Base-by-base conservation (phyloP, 2,113 vertebrate genomes). In the Microcebus ravelobensis region DNA sequence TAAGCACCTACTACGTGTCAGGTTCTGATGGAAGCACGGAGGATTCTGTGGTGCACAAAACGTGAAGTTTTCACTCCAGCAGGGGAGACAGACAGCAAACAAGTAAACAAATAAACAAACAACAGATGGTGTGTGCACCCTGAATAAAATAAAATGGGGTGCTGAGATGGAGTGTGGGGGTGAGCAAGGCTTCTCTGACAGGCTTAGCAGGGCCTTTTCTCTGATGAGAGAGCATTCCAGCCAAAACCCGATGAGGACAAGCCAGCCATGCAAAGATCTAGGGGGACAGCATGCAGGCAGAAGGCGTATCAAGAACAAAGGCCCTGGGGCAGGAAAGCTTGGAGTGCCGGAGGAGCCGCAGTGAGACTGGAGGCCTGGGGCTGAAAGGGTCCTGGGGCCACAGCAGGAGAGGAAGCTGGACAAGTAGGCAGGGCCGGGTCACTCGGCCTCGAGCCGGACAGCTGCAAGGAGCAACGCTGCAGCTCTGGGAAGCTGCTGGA, bases 301-400 rank as follows among this genome's bases (percentile, higher is more conserved):
- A 34, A 70, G 65, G 21, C 11, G 0, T 1, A 4, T 25, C 55
- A 18, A 29, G 42, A 81, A 27, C 87, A 45, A 83, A 90, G 83
- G 73, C 13, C 85, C 82, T 67, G 74, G 55, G 87, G 87, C 80
- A 90, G 82, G 73, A 25, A 36, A 36, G 12, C 14, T 52, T 13
- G 18, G 39, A 55, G 59, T 23, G 6, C 36, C 3, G 7, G 55
- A 80, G 68, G 23, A 52, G 55, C 18, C 52, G 17, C 71, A 59
- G n/a, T n/a, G 81, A 48, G 76, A 12, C 42, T 11, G 36, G 8
- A 80, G 67, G 29, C 25, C 42, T 1, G 52, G 3, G 34, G 55
- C n/a, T 9, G 3, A 31, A 21, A 5, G 23, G 36, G 17, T 50
- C 14, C 12, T 29, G 20, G n/a, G 55, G 17, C 0, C 0, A 42